A percentile compares a stretch with the other conserved stretches of the same genome.
Evolutionary conservation across 2,797 vertebrate genomes (phyloP).

Genomic region (Rhabdomys pumilio): DNA sequence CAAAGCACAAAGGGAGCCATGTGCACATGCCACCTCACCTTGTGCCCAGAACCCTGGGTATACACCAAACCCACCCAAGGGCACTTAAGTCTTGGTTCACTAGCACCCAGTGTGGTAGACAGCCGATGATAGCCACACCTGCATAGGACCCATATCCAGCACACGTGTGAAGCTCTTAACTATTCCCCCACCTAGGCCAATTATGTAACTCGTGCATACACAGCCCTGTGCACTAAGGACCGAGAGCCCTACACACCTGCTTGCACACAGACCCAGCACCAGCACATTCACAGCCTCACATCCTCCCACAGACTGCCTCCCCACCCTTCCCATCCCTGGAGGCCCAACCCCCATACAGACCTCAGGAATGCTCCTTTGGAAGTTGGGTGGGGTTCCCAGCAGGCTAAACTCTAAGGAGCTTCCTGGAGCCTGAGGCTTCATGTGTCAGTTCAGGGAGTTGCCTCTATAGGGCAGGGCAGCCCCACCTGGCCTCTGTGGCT

Average conservation of each 20-base stretch:
- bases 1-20: constrained; percentile 69
- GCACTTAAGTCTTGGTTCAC: neutral
- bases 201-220: neutral
- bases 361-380: constrained; percentile 84
- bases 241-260: constrained; percentile 12
- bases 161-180: neutral
- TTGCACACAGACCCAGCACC: neutral
- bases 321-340: constrained; percentile 65
- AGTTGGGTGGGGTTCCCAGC: constrained; percentile 83
- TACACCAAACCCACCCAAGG: neutral
- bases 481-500: constrained; percentile 69
- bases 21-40: constrained; percentile 48
- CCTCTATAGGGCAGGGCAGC: constrained; percentile 74
- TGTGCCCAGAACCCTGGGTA: neutral
- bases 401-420: constrained; percentile 80
- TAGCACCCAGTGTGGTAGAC: neutral
- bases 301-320: constrained; percentile 31
- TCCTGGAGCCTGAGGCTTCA: constrained; percentile 78
- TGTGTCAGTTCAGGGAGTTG: constrained; percentile 82
- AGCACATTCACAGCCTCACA: neutral
- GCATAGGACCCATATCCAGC: neutral
- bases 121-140: neutral
- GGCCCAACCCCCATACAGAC: constrained; percentile 76
- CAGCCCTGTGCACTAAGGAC: neutral
- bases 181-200: neutral